These are phyloP conservation scores for Enteromius paludinosus DNA, from an alignment of 2,797 vertebrate species.

Conservation along the genomic window DNA sequence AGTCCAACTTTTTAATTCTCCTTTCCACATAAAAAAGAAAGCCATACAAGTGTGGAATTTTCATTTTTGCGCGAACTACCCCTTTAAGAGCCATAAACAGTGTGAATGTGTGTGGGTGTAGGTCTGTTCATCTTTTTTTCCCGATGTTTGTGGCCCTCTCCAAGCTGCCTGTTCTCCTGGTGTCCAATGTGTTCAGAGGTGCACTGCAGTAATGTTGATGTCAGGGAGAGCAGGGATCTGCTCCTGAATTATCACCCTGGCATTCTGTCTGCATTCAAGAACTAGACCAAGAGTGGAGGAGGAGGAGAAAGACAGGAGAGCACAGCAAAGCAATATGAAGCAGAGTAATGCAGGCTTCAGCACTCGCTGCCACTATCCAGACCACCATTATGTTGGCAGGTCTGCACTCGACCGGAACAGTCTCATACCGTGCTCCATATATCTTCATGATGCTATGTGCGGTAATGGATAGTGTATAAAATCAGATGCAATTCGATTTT, in stretches of 20 bases:
- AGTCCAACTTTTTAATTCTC: neutral
- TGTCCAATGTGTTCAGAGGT: constrained; percentile 1
- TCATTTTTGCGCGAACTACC: neutral
- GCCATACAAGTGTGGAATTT: neutral
- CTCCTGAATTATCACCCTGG: constrained; percentile 60
- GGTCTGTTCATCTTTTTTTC: constrained; percentile 24
- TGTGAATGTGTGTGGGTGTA: constrained; percentile 15
- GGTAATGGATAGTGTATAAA: constrained; percentile 31
- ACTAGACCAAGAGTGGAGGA: neutral
- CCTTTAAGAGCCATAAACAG: constrained; percentile 15
- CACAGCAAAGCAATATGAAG: constrained; percentile 45
- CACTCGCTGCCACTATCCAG: constrained; percentile 39
- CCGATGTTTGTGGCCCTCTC: constrained; percentile 15
- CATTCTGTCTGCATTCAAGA: constrained; percentile 55
- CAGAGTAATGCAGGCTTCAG: constrained; percentile 60
- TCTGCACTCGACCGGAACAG: constrained; percentile 8
- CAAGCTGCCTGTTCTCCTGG: neutral
- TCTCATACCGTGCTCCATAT: neutral
- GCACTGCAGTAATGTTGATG: constrained; percentile 55
- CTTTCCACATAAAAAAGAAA: neutral
- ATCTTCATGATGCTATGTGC: constrained; percentile 10
- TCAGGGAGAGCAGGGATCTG: constrained; percentile 53
- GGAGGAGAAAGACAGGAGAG: constrained; percentile 37
- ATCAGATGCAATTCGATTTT: constrained; percentile 34
- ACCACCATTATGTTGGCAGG: constrained; percentile 43